These are phyloP conservation scores for Drosophila longiperda DNA, from an alignment of 2,888 invertebrate genomes.

Conservation along the genomic window DNA sequence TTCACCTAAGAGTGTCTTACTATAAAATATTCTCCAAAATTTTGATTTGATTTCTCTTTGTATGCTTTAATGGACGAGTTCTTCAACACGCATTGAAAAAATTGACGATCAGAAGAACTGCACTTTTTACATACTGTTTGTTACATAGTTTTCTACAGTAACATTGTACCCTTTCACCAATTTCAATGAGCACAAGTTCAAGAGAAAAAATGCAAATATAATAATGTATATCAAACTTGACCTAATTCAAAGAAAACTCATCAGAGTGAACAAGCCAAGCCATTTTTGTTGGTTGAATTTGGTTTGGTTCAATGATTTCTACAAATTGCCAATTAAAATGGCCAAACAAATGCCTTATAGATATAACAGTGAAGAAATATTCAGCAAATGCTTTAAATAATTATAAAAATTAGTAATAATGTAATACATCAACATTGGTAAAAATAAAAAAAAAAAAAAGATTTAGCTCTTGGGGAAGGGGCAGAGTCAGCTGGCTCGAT, in stretches of 20 bases:
- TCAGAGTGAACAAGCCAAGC: background rate
- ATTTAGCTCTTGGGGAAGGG: background rate
- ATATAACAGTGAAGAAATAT: background rate
- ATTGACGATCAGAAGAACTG: background rate
- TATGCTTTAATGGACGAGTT: background rate
- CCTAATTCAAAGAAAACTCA: background rate
- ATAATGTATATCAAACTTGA: background rate
- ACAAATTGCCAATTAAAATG: background rate
- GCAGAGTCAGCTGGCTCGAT: background rate
- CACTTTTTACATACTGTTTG: background rate
- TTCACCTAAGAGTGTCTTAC: background rate
- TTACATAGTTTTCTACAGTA: background rate
- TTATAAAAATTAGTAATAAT: background rate
- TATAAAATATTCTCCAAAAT: background rate
- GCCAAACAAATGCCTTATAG: background rate
- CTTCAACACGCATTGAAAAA: background rate
- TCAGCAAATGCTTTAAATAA: background rate
- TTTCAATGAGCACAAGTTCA: background rate
- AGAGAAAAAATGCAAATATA: background rate
- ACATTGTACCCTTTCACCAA: background rate
- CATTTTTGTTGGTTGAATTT: background rate
- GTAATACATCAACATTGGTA: background rate
- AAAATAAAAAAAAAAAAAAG: background rate
- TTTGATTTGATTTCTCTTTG: background rate
- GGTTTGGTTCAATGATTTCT: background rate